Conservation (phyloP, 2,888 invertebrate genomes). For the Pyralis farinalis region DNA sequence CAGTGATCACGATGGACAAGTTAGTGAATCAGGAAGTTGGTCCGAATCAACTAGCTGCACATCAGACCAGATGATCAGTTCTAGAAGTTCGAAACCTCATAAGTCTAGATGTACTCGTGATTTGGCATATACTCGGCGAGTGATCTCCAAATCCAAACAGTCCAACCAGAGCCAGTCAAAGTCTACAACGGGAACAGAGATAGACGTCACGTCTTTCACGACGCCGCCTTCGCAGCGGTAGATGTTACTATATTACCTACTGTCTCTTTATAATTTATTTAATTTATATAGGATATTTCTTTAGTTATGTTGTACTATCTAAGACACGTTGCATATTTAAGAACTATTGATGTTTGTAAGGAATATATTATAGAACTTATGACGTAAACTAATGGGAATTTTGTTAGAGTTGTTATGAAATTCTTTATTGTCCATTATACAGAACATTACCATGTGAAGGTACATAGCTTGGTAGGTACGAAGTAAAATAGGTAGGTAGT, state of each 20-base stretch:
- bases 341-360: background rate
- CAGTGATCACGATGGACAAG: constrained; percentile 24
- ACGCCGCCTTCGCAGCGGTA: constrained; percentile 43
- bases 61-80: constrained; percentile 36
- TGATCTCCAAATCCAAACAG: constrained; percentile 36
- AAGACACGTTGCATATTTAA: constrained; percentile 7
- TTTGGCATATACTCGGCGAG: constrained; percentile 55
- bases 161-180: constrained; percentile 14
- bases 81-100: constrained; percentile 43
- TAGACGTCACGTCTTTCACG: constrained; percentile 42
- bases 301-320: constrained; percentile 5
- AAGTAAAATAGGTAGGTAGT: no score
- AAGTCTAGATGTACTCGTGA: constrained; percentile 36
- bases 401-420: no score
- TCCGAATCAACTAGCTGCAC: constrained; percentile 37
- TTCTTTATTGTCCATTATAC: no score
- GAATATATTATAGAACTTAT: background rate
- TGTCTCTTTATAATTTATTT: constrained; percentile 34
- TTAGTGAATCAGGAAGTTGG: constrained; percentile 39
- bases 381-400: no score
- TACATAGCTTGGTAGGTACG: no score
- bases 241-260: constrained; percentile 21
- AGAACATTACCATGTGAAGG: no score
- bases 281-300: constrained; percentile 32
- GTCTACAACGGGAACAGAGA: constrained; percentile 41